Evolutionary conservation across 2,797 vertebrate species (phyloP).

Genomic region (Xiphophorus birchmanni): DNA sequence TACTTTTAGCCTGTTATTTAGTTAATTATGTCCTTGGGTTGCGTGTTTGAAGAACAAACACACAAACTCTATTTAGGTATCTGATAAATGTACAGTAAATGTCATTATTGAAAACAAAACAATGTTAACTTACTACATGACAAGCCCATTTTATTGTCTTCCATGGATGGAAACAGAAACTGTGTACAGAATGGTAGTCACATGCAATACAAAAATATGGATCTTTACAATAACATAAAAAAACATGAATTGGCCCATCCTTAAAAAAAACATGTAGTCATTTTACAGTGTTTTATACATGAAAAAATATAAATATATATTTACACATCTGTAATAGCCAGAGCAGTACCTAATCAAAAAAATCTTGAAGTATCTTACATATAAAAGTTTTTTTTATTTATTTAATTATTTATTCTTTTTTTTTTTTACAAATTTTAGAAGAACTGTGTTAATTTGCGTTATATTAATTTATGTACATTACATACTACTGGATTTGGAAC

Average conservation of each 20-base stretch:
- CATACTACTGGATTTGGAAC: slow-evolving; percentile 68
- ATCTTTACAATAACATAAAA: slow-evolving; percentile 84
- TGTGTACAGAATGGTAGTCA: slow-evolving; percentile 81
- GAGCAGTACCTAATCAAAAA: slow-evolving; percentile 82
- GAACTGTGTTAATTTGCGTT: slow-evolving; percentile 74
- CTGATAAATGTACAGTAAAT: not conserved
- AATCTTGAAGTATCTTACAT: slow-evolving; percentile 76
- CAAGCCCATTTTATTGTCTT: slow-evolving; percentile 85
- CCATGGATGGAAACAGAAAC: slow-evolving; percentile 84
- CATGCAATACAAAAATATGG: slow-evolving; percentile 90
- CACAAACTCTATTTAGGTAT: not conserved
- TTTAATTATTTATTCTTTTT: too few species aligned
- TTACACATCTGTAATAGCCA: slow-evolving; percentile 81
- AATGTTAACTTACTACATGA: slow-evolving; percentile 63
- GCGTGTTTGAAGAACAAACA: not conserved
- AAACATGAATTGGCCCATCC: slow-evolving; percentile 82
- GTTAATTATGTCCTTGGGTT: not conserved
- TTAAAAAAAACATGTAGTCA: slow-evolving; percentile 73
- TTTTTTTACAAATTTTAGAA: slow-evolving; percentile 83
- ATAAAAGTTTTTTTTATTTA: slow-evolving; percentile 69
- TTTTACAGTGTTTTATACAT: slow-evolving; percentile 79
- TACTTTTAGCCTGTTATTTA: not conserved
- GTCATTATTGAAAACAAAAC: not conserved
- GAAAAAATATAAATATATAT: slow-evolving; percentile 85
- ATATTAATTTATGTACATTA: slow-evolving; percentile 85